phyloP scores from a whole-genome alignment of 2,797 vertebrate species.

The Schizopygopsis malacanthus region DNA sequence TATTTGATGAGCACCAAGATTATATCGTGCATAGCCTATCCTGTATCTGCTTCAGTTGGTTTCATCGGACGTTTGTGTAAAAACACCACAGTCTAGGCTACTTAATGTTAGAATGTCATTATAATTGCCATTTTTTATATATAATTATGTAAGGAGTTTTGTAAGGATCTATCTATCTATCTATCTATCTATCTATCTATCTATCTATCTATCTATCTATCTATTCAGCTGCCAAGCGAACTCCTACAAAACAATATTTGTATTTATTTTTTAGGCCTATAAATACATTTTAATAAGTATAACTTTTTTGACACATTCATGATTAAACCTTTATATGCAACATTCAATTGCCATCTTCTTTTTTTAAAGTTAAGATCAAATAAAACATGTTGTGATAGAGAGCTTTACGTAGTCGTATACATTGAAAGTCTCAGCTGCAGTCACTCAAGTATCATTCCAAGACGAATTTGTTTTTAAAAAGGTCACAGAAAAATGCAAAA shows the following conservation, averaged over 20 bases:
- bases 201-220: background rate
- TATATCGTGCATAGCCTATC: background rate
- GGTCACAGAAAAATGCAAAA: conserved; percentile 23
- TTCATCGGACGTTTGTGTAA: background rate
- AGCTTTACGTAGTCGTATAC: background rate
- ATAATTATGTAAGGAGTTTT: background rate
- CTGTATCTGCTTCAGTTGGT: background rate
- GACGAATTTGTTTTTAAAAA: conserved; percentile 7
- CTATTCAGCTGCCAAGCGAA: background rate
- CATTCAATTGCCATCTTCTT: background rate
- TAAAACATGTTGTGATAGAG: background rate
- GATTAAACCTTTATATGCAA: background rate
- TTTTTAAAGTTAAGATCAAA: background rate
- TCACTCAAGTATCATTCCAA: background rate
- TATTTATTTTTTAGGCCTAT: background rate
- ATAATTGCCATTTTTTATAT: too few species aligned
- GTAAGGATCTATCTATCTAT: too few species aligned
- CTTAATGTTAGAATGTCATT: too few species aligned
- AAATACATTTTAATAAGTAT: background rate
- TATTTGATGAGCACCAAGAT: background rate
- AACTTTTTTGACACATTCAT: background rate
- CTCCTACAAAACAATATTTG: background rate
- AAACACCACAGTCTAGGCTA: background rate
- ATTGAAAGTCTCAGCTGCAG: background rate
- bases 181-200: background rate